Evolutionary conservation across 2,888 invertebrate genomes (phyloP).

Genomic region (Coleophora deauratella): DNA sequence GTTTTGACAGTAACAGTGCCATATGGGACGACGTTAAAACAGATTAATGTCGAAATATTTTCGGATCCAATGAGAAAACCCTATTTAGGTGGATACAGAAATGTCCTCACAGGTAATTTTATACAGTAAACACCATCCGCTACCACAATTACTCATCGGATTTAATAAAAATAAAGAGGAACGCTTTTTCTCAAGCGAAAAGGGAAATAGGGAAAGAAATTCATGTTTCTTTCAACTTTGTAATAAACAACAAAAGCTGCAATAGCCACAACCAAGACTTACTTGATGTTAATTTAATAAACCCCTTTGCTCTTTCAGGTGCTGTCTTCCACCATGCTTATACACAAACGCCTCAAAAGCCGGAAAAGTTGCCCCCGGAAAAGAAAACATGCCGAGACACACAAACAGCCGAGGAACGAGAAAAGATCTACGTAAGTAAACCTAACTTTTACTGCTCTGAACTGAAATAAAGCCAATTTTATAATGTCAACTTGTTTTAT

Average conservation of each 20-base stretch:
- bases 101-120: conserved; percentile 76
- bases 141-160: too few relatives aligned
- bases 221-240: too few relatives aligned
- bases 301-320: conserved; percentile 36
- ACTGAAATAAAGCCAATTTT: not conserved
- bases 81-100: conserved; percentile 86
- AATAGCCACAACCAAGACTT: too few relatives aligned
- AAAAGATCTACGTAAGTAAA: conserved; percentile 57
- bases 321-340: conserved; percentile 86
- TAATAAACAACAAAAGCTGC: too few relatives aligned
- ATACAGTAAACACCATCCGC: too few relatives aligned
- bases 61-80: conserved; percentile 78
- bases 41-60: conserved; percentile 66
- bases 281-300: not conserved
- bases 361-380: conserved; percentile 64
- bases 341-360: conserved; percentile 83
- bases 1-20: conserved; percentile 60
- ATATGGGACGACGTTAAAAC: conserved; percentile 46
- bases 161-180: too few relatives aligned
- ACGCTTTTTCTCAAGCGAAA: too few relatives aligned
- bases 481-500: not conserved
- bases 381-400: conserved; percentile 75
- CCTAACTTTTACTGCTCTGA: not conserved
- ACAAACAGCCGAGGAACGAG: conserved; percentile 76
- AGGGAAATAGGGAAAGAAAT: not conserved